These are phyloP conservation scores for Cyprinodon tularosa DNA, from an alignment of 2,113 vertebrate genomes.

Conservation along the genomic window DNA sequence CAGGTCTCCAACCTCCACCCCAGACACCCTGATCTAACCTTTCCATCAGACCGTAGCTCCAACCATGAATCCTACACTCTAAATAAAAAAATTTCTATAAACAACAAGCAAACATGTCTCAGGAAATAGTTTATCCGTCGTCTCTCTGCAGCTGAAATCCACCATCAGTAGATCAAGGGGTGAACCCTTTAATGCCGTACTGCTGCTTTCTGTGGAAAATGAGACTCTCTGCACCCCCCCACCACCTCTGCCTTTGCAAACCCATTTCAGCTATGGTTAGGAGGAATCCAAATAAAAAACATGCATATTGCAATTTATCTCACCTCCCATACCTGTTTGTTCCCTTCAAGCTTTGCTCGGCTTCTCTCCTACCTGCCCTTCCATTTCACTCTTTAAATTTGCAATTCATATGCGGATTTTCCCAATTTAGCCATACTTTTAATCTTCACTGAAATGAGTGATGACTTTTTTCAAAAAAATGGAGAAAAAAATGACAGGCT, in stretches of 20 bases:
- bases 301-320: conserved; percentile 85
- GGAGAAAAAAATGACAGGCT: conserved; percentile 88
- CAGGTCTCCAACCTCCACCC: too few species aligned
- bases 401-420: conserved; percentile 99
- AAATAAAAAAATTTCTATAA: conserved; percentile 86
- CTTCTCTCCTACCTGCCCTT: conserved; percentile 87
- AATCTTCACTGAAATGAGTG: conserved; percentile 99
- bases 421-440: conserved; percentile 99
- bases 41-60: too few species aligned
- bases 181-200: conserved; percentile 39
- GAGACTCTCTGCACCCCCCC: conserved; percentile 34
- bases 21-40: too few species aligned
- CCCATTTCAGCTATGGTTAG: conserved; percentile 69
- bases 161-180: conserved; percentile 82
- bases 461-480: conserved; percentile 94
- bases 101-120: conserved; percentile 90
- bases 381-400: conserved; percentile 93
- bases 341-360: conserved; percentile 59
- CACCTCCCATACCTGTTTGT: conserved; percentile 74
- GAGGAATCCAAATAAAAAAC: conserved; percentile 79
- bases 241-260: conserved; percentile 48
- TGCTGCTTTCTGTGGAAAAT: conserved; percentile 21
- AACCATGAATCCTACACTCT: conserved; percentile 70
- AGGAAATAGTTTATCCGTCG: conserved; percentile 76
- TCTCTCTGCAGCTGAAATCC: conserved; percentile 84